Conservation (phyloP, 1,140 invertebrate genomes). For the Dendrolimus punctatus region DNA sequence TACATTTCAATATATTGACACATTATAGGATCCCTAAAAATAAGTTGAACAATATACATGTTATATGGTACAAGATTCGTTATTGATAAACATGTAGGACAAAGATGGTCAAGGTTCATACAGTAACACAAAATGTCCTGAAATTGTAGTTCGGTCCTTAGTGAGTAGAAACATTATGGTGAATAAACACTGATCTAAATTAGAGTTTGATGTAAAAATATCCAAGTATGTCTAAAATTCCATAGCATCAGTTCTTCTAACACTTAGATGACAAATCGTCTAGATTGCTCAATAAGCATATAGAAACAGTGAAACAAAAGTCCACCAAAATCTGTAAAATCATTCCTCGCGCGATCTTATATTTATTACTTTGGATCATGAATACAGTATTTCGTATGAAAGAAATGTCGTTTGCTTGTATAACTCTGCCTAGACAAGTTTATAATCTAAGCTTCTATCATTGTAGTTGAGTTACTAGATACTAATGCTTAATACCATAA, state of each 20-base stretch:
- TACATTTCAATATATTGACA: slow-evolving; percentile 66
- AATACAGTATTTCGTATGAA: too few relatives aligned
- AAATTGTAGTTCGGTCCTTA: slow-evolving; percentile 37
- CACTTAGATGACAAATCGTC: too few relatives aligned
- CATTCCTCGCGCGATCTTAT: too few relatives aligned
- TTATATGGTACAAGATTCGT: slow-evolving; percentile 56
- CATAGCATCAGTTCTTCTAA: slow-evolving; percentile 1
- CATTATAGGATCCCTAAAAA: slow-evolving; percentile 58
- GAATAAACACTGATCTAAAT: slow-evolving; percentile 14
- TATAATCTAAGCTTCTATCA: too few relatives aligned
- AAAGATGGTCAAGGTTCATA: slow-evolving; percentile 29
- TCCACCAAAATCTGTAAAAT: too few relatives aligned
- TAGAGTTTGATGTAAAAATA: slow-evolving; percentile 18
- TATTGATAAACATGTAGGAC: slow-evolving; percentile 30
- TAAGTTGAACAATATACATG: slow-evolving; percentile 62
- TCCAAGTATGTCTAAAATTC: slow-evolving; percentile 25
- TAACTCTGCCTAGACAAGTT: too few relatives aligned
- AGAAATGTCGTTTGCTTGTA: too few relatives aligned
- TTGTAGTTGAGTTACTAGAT: too few relatives aligned
- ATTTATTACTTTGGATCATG: too few relatives aligned
- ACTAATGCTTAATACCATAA: too few relatives aligned
- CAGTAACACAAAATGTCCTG: slow-evolving; percentile 32
- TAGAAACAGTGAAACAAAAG: too few relatives aligned
- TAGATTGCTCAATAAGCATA: too few relatives aligned
- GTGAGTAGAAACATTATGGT: slow-evolving; percentile 20